A percentile compares a stretch with the other conserved stretches of the same genome.
phyloP scores from a whole-genome alignment of 2,888 invertebrate species.

The Eubasilissa splendida region DNA sequence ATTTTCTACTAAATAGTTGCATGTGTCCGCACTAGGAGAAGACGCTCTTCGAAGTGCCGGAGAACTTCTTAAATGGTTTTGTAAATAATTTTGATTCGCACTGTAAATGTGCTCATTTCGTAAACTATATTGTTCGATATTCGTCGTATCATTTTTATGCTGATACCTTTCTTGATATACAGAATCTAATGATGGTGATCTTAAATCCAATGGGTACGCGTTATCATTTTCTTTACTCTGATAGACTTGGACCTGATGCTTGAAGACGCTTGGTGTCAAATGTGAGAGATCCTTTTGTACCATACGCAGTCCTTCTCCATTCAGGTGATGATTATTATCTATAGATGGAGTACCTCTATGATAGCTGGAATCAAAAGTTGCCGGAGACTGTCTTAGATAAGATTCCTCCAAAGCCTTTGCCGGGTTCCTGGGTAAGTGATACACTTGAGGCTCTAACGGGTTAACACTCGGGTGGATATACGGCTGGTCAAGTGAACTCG shows the following conservation, averaged over 20 bases:
- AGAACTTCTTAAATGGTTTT: conserved; percentile 53
- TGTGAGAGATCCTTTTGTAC: conserved; percentile 53
- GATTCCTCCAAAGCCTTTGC: conserved; percentile 57
- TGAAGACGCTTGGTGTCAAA: conserved; percentile 56
- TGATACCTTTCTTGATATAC: conserved; percentile 64
- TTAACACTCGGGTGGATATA: conserved; percentile 56
- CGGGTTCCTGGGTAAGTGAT: conserved; percentile 56
- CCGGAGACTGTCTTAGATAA: conserved; percentile 55
- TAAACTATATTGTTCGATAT: conserved; percentile 57
- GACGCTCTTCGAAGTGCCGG: conserved; percentile 58
- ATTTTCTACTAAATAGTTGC: conserved; percentile 65
- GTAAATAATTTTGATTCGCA: conserved; percentile 53
- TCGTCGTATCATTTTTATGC: conserved; percentile 53
- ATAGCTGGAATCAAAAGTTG: conserved; percentile 56
- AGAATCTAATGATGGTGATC: conserved; percentile 64
- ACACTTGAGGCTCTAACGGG: conserved; percentile 57
- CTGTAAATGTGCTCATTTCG: conserved; percentile 55
- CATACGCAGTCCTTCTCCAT: conserved; percentile 49
- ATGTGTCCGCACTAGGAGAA: conserved; percentile 59
- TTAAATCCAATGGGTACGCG: conserved; percentile 63
- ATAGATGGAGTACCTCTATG: conserved; percentile 55
- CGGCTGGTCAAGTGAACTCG: conserved; percentile 62
- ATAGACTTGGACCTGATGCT: conserved; percentile 53
- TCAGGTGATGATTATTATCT: conserved; percentile 54
- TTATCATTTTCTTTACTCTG: conserved; percentile 57